Evolutionary conservation across 2,888 invertebrate genomes (phyloP), one percentile per base, ranked within the genome.

Genomic region (Synergus gifuensis): DNA sequence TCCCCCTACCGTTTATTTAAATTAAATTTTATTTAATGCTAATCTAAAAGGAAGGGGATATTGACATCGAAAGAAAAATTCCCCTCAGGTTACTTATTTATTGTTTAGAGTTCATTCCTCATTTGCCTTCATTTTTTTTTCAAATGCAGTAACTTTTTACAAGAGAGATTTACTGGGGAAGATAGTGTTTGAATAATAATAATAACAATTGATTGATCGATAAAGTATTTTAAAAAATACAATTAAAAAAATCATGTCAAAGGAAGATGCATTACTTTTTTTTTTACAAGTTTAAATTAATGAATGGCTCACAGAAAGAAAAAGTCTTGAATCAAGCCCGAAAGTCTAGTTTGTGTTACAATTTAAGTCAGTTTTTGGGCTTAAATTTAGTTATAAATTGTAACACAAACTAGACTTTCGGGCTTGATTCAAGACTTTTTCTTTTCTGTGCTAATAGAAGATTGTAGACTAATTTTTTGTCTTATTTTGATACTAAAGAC

Each of bases 1-100:
- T n/a, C 12, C 36, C 44, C 22, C n/a, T 28, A n/a, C 54, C 73
- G 54, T 73, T 16, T n/a, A 73, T 73, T 73, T 73, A 73, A 73
- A 73, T 73, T 73, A 73, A 73, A 73, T 28, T 73, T 54, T 54
- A 40, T 12, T 54, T 73, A 73, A 73, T 73, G 49, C 36, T 28
- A 73, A 73, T 54, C 46, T 12, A 9, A n/a, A 1, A 49, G 46
- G 49, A 28, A 16, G 9, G 49, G 12, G 28, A 28, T 28, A 22
- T 28, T 36, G 49, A n/a, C 42, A 42, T 11, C 16, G n/a, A n/a
- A 54, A 12, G 28, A 40, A 54, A 54, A 73, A 54, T 54, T n/a
- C 11, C 60, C 18, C 22, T 60, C 14, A 22, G 22, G 11, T 60
- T 22, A 60, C 60, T 60, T 22, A 60, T 22, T 11, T 49, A 16